Evolutionary conservation across 2,113 vertebrate species (phyloP).

Genomic region (Cryptomyrus ogoouensis): DNA sequence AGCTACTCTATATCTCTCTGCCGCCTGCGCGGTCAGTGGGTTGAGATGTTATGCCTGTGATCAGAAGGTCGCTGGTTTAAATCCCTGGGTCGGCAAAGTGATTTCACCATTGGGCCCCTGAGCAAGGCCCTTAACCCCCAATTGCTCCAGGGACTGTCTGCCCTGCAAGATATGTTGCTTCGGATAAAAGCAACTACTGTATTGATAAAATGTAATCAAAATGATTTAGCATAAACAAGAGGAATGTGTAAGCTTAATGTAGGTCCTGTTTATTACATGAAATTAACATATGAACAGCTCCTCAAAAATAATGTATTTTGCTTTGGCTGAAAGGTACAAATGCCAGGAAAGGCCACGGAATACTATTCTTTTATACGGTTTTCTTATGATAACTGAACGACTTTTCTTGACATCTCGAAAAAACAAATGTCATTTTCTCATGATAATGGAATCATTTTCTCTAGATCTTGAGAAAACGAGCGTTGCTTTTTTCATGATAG

Average conservation of each 20-base stretch:
- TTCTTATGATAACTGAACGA: background rate
- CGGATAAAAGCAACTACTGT: background rate
- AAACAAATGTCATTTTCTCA: background rate
- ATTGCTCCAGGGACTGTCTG: background rate
- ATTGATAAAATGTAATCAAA: background rate
- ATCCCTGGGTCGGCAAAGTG: background rate
- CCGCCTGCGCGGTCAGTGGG: background rate
- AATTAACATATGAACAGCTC: too few species aligned
- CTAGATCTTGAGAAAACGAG: background rate
- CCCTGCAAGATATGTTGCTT: background rate
- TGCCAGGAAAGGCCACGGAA: background rate
- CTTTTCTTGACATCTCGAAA: background rate
- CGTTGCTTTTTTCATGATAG: background rate
- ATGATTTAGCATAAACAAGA: background rate
- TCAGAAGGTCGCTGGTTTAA: background rate
- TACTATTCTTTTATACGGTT: background rate
- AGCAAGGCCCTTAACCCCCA: background rate
- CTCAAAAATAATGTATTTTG: too few species aligned
- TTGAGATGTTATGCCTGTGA: background rate
- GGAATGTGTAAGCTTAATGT: background rate
- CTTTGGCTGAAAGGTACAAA: too few species aligned
- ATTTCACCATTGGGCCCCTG: background rate
- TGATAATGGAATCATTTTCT: background rate
- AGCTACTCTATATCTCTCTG: background rate
- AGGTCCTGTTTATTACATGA: too few species aligned